phyloP scores from a whole-genome alignment of 92 coral and sea anemone species.

The Heteractis magnifica region DNA sequence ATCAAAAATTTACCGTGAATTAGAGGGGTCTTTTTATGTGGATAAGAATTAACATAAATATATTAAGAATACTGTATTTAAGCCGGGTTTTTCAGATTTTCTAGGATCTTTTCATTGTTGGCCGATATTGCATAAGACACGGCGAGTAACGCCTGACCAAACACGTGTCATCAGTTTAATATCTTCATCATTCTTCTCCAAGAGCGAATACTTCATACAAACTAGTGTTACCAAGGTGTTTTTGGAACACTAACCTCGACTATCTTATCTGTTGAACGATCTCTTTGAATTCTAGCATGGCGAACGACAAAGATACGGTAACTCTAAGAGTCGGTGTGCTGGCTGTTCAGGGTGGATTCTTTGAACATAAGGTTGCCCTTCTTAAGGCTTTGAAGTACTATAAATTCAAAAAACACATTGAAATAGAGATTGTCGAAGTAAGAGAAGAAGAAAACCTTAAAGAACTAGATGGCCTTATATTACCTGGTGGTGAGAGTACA shows the following conservation, averaged over 20 bases:
- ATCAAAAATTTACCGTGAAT: neutral
- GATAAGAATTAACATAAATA: neutral
- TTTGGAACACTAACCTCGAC: neutral
- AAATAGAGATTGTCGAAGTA: slow-evolving; percentile 68
- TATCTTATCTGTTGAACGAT: neutral
- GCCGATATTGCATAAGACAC: neutral
- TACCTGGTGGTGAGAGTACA: slow-evolving; percentile 98
- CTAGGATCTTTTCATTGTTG: neutral
- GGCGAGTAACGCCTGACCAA: neutral
- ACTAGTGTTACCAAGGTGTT: neutral
- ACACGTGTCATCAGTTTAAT: neutral
- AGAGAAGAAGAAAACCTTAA: slow-evolving; percentile 63
- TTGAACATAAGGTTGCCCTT: slow-evolving; percentile 80
- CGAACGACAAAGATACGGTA: slow-evolving; percentile 27
- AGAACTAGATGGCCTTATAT: slow-evolving; percentile 75
- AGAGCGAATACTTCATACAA: neutral
- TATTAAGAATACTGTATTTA: neutral
- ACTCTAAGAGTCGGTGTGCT: slow-evolving; percentile 66
- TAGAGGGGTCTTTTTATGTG: neutral
- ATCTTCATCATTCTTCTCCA: neutral
- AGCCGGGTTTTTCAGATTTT: no score
- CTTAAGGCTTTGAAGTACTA: slow-evolving; percentile 61
- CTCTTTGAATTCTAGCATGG: slow-evolving; percentile 1
- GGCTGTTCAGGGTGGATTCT: slow-evolving; percentile 94
- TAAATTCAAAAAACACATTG: slow-evolving; percentile 35